phyloP scores from a whole-genome alignment of 2,797 vertebrate species.

The Artibeus lituratus region DNA sequence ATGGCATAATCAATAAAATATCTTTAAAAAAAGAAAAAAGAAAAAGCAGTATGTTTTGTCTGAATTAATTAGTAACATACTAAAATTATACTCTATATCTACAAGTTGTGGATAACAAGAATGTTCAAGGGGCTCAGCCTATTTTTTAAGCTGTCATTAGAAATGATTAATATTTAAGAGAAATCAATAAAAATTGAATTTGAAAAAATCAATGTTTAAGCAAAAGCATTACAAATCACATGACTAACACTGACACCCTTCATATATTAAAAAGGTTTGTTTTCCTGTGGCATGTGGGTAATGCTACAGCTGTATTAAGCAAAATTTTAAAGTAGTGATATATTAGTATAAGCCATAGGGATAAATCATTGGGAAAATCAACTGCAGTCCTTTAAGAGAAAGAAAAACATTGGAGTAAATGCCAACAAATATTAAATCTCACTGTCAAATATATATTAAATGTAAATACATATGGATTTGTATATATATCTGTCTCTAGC shows the following conservation, averaged over 20 bases:
- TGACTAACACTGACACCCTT: slow-evolving; percentile 71
- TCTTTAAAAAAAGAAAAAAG: too few species aligned
- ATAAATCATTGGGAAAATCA: slow-evolving; percentile 75
- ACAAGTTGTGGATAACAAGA: slow-evolving; percentile 54
- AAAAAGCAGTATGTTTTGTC: slow-evolving; percentile 75
- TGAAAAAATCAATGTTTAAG: slow-evolving; percentile 75
- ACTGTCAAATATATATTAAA: slow-evolving; percentile 71
- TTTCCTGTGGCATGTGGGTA: slow-evolving; percentile 53
- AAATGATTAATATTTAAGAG: slow-evolving; percentile 77
- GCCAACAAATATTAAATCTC: slow-evolving; percentile 75
- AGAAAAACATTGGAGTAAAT: slow-evolving; percentile 72
- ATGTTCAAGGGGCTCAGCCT: slow-evolving; percentile 54
- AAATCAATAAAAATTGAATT: slow-evolving; percentile 77
- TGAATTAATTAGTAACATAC: slow-evolving; percentile 68
- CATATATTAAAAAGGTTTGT: slow-evolving; percentile 78
- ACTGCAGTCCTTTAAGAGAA: slow-evolving; percentile 62
- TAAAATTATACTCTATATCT: slow-evolving; percentile 68
- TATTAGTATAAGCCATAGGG: slow-evolving; percentile 43
- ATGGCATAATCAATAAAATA: too few species aligned
- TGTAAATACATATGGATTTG: slow-evolving; percentile 66
- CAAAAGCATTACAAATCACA: slow-evolving; percentile 72
- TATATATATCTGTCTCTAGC: slow-evolving; percentile 39
- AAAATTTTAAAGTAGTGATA: slow-evolving; percentile 62
- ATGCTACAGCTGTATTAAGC: slow-evolving; percentile 45
- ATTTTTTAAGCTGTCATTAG: slow-evolving; percentile 74